A percentile compares a stretch with the other conserved stretches of the same genome.
Conservation (phyloP, 1,140 invertebrate genomes). For the Cataglyphis hispanica region DNA sequence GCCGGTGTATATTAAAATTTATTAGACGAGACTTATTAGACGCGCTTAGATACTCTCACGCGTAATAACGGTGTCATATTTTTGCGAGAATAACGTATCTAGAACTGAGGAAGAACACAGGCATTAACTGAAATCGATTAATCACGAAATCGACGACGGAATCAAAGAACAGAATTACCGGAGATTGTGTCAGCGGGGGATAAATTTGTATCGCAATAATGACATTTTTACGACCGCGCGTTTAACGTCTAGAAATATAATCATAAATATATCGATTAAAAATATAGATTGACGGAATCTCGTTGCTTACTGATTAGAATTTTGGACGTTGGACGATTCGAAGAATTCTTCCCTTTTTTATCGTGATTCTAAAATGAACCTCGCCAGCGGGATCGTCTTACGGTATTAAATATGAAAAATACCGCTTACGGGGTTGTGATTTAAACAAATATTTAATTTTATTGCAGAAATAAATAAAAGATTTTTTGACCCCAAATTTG, state of each 20-base stretch:
- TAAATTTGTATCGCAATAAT: constrained; percentile 35
- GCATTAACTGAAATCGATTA: background rate
- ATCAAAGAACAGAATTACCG: background rate
- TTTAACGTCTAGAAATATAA: constrained; percentile 7
- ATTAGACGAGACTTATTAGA: constrained; percentile 48
- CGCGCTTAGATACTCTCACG: constrained; percentile 28
- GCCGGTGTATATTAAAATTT: constrained; percentile 8
- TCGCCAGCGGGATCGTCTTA: background rate
- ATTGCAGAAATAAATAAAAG: constrained; percentile 1
- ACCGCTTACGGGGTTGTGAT: background rate
- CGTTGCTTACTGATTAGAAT: constrained; percentile 25
- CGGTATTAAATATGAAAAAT: background rate
- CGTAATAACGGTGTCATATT: constrained; percentile 60
- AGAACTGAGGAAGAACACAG: background rate
- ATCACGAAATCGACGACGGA: background rate
- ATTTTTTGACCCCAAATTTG: background rate
- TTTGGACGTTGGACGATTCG: background rate
- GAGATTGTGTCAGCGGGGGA: constrained; percentile 5
- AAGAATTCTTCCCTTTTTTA: background rate
- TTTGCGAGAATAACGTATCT: constrained; percentile 63
- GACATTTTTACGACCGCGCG: background rate
- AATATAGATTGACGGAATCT: background rate
- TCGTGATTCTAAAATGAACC: constrained; percentile 4
- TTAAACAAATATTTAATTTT: background rate
- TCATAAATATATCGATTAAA: background rate